A percentile compares a stretch with the other conserved stretches of the same genome.
These are phyloP conservation scores for Limnephilus marmoratus DNA, from an alignment of 2,888 invertebrate species.

Conservation along the genomic window DNA sequence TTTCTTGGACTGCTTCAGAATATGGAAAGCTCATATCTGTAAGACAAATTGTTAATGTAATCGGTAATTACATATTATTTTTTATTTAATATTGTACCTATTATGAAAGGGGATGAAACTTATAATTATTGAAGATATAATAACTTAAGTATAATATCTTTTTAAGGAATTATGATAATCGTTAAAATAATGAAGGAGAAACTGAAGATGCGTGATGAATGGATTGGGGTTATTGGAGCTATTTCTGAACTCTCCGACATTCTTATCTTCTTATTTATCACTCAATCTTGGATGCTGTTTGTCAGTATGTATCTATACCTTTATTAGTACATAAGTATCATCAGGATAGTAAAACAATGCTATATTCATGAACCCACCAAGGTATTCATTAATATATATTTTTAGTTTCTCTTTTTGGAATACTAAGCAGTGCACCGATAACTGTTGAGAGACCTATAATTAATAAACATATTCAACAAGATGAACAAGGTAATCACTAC, in stretches of 20 bases:
- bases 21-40: conserved; percentile 75
- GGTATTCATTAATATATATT: conserved; percentile 59
- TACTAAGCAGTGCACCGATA: conserved; percentile 75
- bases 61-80: conserved; percentile 69
- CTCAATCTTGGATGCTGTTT: conserved; percentile 58
- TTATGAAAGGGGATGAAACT: neutral
- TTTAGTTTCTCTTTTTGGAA: conserved; percentile 74
- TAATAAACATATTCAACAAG: conserved; percentile 74
- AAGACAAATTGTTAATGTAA: conserved; percentile 73
- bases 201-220: conserved; percentile 71
- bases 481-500: conserved; percentile 73
- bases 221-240: conserved; percentile 74
- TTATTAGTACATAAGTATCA: neutral
- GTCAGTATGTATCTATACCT: conserved; percentile 43
- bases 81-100: neutral
- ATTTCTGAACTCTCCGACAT: conserved; percentile 72
- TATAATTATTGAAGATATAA: no score
- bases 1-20: conserved; percentile 74
- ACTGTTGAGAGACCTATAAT: conserved; percentile 75
- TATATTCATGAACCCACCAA: neutral
- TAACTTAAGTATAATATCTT: neutral
- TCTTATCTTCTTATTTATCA: conserved; percentile 70
- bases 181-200: conserved; percentile 73
- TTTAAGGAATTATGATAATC: conserved; percentile 74
- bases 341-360: neutral